A percentile compares a stretch with the other conserved stretches of the same genome.
Conservation (phyloP, 2,888 invertebrate species). For the Timema podura region DNA sequence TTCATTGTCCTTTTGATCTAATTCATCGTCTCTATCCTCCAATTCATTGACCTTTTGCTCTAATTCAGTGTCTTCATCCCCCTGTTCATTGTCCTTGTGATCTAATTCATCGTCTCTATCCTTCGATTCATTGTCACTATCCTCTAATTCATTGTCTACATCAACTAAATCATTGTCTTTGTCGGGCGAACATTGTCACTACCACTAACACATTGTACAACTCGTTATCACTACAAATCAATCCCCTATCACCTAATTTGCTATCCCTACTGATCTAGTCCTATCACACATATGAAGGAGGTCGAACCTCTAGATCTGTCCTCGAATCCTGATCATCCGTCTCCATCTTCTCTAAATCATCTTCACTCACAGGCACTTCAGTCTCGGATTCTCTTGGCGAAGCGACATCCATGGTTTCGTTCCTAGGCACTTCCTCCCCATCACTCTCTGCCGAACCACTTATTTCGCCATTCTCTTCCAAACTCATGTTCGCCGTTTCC, state of each 20-base stretch:
- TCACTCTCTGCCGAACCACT: constrained; percentile 1
- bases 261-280: constrained; percentile 32
- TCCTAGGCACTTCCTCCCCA: background rate
- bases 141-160: constrained; percentile 12
- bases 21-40: constrained; percentile 8
- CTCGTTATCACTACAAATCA: constrained; percentile 21
- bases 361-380: constrained; percentile 33
- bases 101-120: background rate
- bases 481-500: constrained; percentile 30
- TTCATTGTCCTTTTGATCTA: background rate
- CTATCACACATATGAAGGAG: background rate
- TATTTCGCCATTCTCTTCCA: constrained; percentile 4
- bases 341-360: constrained; percentile 36
- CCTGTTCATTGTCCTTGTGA: constrained; percentile 4
- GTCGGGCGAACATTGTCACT: constrained; percentile 32
- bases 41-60: constrained; percentile 27
- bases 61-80: constrained; percentile 27
- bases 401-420: background rate
- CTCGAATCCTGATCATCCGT: constrained; percentile 31
- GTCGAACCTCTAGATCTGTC: constrained; percentile 13
- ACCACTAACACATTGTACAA: constrained; percentile 19
- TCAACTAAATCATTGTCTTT: constrained; percentile 30
- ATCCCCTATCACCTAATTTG: constrained; percentile 30
- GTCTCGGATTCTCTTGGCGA: constrained; percentile 17
- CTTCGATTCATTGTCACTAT: constrained; percentile 14